Base-by-base conservation (phyloP, 2,113 vertebrate genomes). In the Stomatorhinus ivindoensis region DNA sequence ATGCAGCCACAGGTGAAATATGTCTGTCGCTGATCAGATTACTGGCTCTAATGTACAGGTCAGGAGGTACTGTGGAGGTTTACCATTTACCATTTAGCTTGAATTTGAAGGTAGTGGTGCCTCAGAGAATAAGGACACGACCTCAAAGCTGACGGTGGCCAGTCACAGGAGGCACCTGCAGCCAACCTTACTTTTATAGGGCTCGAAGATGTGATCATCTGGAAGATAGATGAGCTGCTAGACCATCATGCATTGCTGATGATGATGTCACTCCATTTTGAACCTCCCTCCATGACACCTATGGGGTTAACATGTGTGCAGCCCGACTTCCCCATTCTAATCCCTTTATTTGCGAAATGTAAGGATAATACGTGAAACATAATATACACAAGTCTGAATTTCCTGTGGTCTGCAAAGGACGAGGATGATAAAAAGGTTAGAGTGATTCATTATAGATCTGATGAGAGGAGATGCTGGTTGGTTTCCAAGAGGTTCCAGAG, bases 401-500 rank as follows among this genome's bases (percentile, higher is more conserved):
- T 58, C 35, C 87, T 61, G 53, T 42, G 51, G 88, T 44, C 88
- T 85, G 42, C 50, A 85, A 24, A 46, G 88, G 80, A 83, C 10
- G 39, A n/a, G 31, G 9, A 44, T 39, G 50, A 55, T 89, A 65
- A 21, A 53, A n/a, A 48, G 48, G 47, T 82, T 53, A 47, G 48
- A 35, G 53, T 50, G 46, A 50, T 51, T 89, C 24, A 69, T 88
- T 84, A 87, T 35, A 15, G 1, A 58, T 46, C 73, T 46, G 35
- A 55, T 27, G 76, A 61, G 76, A 89, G 7, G 19, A 89, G 88
- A 89, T 84, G 46, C 48, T 88, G 27, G 48, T 50, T n/a, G 85
- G 42, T 31, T 48, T 69, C 87, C 55, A 73, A 48, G 53, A 42
- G 58, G 13, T 47, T 88, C 21, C 42, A 51, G 69, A 76, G 46